Evolutionary conservation across 2,888 invertebrate species (phyloP), one percentile per base, ranked within the genome.

Genomic region (Amphipoea lucens): DNA sequence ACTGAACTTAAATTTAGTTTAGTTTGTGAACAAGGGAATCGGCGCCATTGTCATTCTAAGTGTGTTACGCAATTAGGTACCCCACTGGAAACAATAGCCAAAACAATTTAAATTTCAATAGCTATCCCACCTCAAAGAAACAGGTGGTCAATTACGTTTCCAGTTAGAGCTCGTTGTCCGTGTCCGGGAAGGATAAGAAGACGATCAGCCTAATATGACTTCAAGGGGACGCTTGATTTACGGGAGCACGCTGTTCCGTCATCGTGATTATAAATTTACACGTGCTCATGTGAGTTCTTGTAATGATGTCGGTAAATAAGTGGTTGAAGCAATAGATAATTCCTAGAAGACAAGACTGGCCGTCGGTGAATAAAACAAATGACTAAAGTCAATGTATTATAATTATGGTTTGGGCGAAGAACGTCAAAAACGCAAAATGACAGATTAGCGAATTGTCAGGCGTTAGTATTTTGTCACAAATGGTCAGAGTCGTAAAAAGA

Each of bases 161-260:
- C 86, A 88, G 90, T 90, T 91, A 87, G 83, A 78, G 83, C 87
- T 86, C 70, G 90, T 88, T 89, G 87, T 76, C 74, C 74, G 65
- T 90, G 87, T 92, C 93, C 92, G 93, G 93, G 92, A 93, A 91
- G 91, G 87, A 90, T 90, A 88, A 88, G 88, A 85, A 87, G 81
- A 79, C 83, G 72, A 76, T 83, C 81, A 75, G 66, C 79, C 84
- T 88, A 90, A 92, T 92, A 84, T 89, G 88, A 84, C 78, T 89
- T 87, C 90, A 90, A 92, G 92, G 92, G 91, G 92, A 90, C 90
- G 77, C 87, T 87, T 90, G 92, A 92, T 90, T 91, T 92, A 92
- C 90, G 83, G 76, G 85, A 78, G 67, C 83, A 76, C 72, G 45
- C 66, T 84, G 83, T 87, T 89, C 88, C 85, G 87, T 74, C 88